phyloP scores from a whole-genome alignment of 2,113 vertebrate genomes.

The Misgurnus mizolepis region DNA sequence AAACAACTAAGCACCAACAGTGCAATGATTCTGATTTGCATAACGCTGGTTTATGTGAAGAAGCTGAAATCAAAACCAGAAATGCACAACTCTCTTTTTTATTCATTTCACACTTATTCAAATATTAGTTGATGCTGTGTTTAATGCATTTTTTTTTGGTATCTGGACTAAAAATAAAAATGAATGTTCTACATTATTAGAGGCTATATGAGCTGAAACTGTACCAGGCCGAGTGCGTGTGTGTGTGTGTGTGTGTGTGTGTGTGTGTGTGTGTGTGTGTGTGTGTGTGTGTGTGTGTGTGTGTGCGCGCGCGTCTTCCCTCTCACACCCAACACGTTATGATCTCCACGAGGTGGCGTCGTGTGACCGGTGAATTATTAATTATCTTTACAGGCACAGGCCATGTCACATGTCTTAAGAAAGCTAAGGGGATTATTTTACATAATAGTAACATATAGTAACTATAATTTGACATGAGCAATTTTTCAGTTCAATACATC shows the following conservation, averaged over 20 bases:
- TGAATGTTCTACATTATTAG: neutral
- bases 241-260: neutral
- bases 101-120: neutral
- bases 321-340: neutral
- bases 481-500: neutral
- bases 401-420: neutral
- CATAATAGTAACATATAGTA: no score
- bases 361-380: constrained; percentile 14
- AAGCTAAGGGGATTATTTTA: neutral
- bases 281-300: neutral
- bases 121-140: neutral
- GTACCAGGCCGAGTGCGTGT: neutral
- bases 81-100: neutral
- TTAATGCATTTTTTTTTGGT: neutral
- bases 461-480: no score
- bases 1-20: neutral
- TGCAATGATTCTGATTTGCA: neutral
- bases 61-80: constrained; percentile 9
- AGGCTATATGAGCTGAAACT: neutral
- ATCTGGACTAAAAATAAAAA: neutral
- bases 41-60: neutral
- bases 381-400: neutral
- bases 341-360: constrained; percentile 32
- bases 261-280: no score
- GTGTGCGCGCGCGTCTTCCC: neutral